Evolutionary conservation across 1,140 invertebrate species (phyloP).

Genomic region (Medauroidea extradentata): DNA sequence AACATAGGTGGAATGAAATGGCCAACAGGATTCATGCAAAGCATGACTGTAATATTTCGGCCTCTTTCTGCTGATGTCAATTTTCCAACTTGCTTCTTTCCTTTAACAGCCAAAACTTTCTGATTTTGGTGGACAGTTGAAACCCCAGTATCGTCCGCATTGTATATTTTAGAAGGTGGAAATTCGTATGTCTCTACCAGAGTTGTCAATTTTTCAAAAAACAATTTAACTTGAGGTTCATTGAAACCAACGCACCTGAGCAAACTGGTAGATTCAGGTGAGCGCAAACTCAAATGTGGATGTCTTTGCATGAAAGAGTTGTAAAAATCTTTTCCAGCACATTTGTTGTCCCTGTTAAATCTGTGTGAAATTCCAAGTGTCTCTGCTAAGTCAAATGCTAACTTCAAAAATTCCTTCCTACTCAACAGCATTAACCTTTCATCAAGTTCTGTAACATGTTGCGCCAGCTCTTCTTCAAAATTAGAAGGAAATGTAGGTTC

Average conservation of each 20-base stretch:
- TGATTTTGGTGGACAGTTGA: too few relatives aligned
- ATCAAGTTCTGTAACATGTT: too few relatives aligned
- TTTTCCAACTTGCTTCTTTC: slow-evolving; percentile 39
- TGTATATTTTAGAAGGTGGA: too few relatives aligned
- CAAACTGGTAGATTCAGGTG: slow-evolving; percentile 40
- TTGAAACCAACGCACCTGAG: slow-evolving; percentile 38
- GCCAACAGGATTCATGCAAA: slow-evolving; percentile 27
- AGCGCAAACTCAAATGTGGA: slow-evolving; percentile 37
- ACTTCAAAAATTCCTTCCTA: background rate
- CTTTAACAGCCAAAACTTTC: slow-evolving; percentile 35
- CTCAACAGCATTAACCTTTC: too few relatives aligned
- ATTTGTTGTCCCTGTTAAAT: slow-evolving; percentile 10
- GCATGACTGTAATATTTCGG: slow-evolving; percentile 36
- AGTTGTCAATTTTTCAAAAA: slow-evolving; percentile 25
- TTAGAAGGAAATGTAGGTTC: too few relatives aligned
- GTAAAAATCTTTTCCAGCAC: slow-evolving; percentile 34
- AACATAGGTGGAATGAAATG: slow-evolving; percentile 23
- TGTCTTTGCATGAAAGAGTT: slow-evolving; percentile 40
- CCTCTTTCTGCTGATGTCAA: slow-evolving; percentile 41
- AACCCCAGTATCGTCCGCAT: too few relatives aligned
- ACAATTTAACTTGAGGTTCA: slow-evolving; percentile 27
- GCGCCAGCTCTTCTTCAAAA: too few relatives aligned
- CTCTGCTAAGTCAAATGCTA: slow-evolving; percentile 10
- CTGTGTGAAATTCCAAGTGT: background rate
- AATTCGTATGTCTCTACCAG: too few relatives aligned